Evolutionary conservation across 2,888 invertebrate genomes (phyloP).

Genomic region (Drepana falcataria): DNA sequence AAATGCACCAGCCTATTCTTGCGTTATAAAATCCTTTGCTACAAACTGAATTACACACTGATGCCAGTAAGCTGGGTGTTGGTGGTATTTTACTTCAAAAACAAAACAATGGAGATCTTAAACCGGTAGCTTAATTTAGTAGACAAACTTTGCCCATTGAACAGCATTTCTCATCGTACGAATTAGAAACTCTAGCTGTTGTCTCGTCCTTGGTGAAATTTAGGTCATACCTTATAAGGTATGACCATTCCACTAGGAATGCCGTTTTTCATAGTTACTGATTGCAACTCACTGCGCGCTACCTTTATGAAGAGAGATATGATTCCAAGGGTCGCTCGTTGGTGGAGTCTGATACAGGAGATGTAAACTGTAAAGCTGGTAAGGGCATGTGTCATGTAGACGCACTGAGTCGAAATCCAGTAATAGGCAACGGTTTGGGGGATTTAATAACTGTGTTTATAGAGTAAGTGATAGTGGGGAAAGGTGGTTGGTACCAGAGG

Average conservation of each 20-base stretch:
- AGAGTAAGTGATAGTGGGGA: neutral
- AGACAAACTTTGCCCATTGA: constrained; percentile 9
- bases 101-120: neutral
- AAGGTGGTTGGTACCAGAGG: neutral
- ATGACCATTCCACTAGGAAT: no score
- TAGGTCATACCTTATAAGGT: constrained; percentile 11
- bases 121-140: constrained; percentile 11
- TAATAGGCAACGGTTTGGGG: neutral
- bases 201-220: constrained; percentile 8
- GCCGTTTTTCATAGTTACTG: constrained; percentile 11
- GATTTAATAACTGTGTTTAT: neutral
- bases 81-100: constrained; percentile 3
- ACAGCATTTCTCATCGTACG: constrained; percentile 6
- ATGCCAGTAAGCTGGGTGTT: constrained; percentile 5
- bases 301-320: constrained; percentile 15
- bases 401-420: constrained; percentile 14
- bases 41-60: constrained; percentile 8
- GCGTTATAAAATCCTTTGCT: constrained; percentile 5
- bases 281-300: constrained; percentile 12
- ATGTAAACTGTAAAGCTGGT: constrained; percentile 13
- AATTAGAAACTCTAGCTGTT: constrained; percentile 14
- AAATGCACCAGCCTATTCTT: constrained; percentile 3
- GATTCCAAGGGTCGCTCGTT: constrained; percentile 15
- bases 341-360: constrained; percentile 17
- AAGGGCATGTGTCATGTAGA: constrained; percentile 14